A percentile compares a stretch with the other conserved stretches of the same genome.
phyloP scores from a whole-genome alignment of 2,888 invertebrate genomes.

The Toxonevra muliebris region DNA sequence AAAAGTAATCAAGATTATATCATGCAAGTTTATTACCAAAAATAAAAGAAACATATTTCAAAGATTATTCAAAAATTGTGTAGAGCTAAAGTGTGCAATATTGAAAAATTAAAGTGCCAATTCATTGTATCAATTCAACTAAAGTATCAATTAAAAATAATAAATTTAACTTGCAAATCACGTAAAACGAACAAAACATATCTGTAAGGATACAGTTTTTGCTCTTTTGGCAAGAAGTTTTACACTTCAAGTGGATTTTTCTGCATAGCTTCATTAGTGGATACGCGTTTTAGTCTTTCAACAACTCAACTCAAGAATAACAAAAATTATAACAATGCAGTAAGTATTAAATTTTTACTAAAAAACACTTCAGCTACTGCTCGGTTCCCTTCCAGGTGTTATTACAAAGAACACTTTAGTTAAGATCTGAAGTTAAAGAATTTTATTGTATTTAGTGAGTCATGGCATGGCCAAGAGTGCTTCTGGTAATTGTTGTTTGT shows the following conservation, averaged over 20 bases:
- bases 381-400: too few relatives aligned
- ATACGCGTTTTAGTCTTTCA: slow-evolving; percentile 11
- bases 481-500: slow-evolving; percentile 22
- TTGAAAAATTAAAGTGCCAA: neutral
- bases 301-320: slow-evolving; percentile 3
- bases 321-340: slow-evolving; percentile 33
- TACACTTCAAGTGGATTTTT: slow-evolving; percentile 5
- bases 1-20: slow-evolving; percentile 9
- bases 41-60: slow-evolving; percentile 9
- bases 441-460: slow-evolving; percentile 19
- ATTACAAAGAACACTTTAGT: too few relatives aligned
- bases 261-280: slow-evolving; percentile 7
- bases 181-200: neutral
- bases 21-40: neutral
- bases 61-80: neutral
- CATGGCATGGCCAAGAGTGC: slow-evolving; percentile 25
- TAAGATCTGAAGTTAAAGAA: too few relatives aligned
- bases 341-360: slow-evolving; percentile 32
- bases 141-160: neutral
- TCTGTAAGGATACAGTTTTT: slow-evolving; percentile 14
- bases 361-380: too few relatives aligned
- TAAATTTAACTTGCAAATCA: slow-evolving; percentile 2
- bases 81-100: slow-evolving; percentile 15
- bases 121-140: slow-evolving; percentile 5
- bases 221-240: slow-evolving; percentile 12